Conservation (phyloP, 2,888 invertebrate species). For the Lasius fuliginosus region DNA sequence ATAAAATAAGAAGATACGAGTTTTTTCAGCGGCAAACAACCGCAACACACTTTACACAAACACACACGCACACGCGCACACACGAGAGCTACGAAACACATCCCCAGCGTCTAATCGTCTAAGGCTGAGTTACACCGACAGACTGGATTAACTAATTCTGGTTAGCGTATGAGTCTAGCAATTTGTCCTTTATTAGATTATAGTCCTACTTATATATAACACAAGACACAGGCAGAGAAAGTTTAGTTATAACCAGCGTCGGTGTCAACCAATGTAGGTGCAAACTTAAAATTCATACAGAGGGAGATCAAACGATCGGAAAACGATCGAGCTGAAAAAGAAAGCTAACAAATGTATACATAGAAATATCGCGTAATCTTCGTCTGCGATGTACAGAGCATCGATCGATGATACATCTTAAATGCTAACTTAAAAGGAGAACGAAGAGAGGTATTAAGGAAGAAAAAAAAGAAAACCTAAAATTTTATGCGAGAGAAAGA, state of each 20-base stretch:
- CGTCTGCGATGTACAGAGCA: slow-evolving; percentile 74
- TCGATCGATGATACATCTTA: slow-evolving; percentile 62
- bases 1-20: slow-evolving; percentile 51
- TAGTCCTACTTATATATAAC: slow-evolving; percentile 11
- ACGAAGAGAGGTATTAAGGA: background rate
- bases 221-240: slow-evolving; percentile 2
- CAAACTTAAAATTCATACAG: slow-evolving; percentile 47
- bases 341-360: slow-evolving; percentile 65
- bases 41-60: slow-evolving; percentile 35
- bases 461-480: slow-evolving; percentile 36
- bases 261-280: slow-evolving; percentile 45
- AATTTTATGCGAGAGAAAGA: slow-evolving; percentile 43
- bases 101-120: slow-evolving; percentile 52
- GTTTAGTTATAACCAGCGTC: slow-evolving; percentile 42
- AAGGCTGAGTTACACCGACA: slow-evolving; percentile 53
- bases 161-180: slow-evolving; percentile 32
- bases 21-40: slow-evolving; percentile 45
- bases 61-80: slow-evolving; percentile 39
- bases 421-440: slow-evolving; percentile 56
- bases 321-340: slow-evolving; percentile 24
- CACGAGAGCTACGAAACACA: slow-evolving; percentile 28
- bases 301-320: slow-evolving; percentile 44
- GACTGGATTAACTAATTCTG: slow-evolving; percentile 37
- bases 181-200: slow-evolving; percentile 53
- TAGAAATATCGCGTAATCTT: slow-evolving; percentile 76